Conservation (phyloP, 2,888 invertebrate genomes). For the Caenorhabditis macrosperma region DNA sequence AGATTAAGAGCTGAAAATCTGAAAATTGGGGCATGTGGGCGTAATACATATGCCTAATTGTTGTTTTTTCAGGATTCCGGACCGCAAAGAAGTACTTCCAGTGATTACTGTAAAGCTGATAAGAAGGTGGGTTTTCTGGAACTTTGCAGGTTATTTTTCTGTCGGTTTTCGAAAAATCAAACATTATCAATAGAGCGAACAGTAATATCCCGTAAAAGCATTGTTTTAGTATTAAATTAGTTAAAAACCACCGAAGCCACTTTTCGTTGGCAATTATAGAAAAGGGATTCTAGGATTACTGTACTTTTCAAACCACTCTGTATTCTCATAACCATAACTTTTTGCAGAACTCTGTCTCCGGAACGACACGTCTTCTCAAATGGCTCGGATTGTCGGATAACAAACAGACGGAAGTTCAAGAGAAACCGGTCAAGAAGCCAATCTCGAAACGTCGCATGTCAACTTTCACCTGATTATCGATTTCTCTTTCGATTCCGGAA, state of each 20-base stretch:
- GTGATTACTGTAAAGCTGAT: conserved; percentile 63
- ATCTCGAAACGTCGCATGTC: conserved; percentile 70
- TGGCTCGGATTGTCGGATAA: conserved; percentile 69
- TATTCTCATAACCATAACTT: not conserved
- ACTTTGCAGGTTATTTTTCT: no score
- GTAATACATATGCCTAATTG: not conserved
- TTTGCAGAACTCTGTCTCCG: conserved; percentile 50
- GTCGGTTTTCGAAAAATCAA: not conserved
- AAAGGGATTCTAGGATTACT: no score
- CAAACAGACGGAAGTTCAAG: conserved; percentile 45
- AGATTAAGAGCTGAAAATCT: not conserved
- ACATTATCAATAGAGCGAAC: no score
- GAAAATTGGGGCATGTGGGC: not conserved
- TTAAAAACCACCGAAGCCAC: no score
- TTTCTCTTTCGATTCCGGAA: no score
- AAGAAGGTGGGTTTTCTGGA: no score
- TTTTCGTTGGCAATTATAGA: no score
- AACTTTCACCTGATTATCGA: conserved; percentile 59
- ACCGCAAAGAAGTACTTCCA: conserved; percentile 64
- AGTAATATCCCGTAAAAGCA: no score
- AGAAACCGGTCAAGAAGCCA: conserved; percentile 51
- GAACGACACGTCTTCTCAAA: conserved; percentile 62
- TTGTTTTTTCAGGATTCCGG: conserved; percentile 54
- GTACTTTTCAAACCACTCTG: not conserved
- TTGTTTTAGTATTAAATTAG: no score